Conservation (phyloP, 1,140 invertebrate genomes). For the Matsumurasca onukii region DNA sequence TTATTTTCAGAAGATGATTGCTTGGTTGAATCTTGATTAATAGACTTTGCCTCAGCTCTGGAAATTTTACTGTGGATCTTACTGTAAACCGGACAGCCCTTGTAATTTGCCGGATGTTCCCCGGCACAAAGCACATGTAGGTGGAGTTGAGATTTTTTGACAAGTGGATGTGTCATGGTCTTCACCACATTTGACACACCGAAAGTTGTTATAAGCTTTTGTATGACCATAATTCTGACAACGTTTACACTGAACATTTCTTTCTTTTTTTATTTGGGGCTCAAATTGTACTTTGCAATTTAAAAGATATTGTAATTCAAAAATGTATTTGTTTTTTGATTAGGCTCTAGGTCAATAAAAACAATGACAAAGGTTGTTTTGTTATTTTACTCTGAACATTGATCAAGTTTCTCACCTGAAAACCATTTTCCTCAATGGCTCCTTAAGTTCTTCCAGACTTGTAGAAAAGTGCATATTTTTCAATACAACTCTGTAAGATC, state of each 20-base stretch:
- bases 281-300: too few species aligned
- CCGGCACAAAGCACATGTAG: not conserved
- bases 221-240: not conserved
- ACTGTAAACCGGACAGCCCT: conserved; percentile 1
- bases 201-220: not conserved
- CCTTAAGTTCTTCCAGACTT: too few species aligned
- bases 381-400: too few species aligned
- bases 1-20: too few species aligned
- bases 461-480: too few species aligned
- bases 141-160: not conserved
- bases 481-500: too few species aligned
- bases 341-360: conserved; percentile 11
- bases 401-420: too few species aligned
- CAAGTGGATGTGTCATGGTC: not conserved
- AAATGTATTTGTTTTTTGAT: not conserved
- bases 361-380: too few species aligned
- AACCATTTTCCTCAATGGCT: too few species aligned
- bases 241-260: conserved; percentile 1
- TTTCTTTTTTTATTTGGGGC: conserved; percentile 3
- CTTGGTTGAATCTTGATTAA: too few species aligned
- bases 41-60: not conserved
- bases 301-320: not conserved
- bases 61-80: not conserved
- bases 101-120: not conserved
- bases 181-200: not conserved